These are phyloP conservation scores for Polyergus mexicanus DNA, from an alignment of 1,140 invertebrate species.

Conservation along the genomic window DNA sequence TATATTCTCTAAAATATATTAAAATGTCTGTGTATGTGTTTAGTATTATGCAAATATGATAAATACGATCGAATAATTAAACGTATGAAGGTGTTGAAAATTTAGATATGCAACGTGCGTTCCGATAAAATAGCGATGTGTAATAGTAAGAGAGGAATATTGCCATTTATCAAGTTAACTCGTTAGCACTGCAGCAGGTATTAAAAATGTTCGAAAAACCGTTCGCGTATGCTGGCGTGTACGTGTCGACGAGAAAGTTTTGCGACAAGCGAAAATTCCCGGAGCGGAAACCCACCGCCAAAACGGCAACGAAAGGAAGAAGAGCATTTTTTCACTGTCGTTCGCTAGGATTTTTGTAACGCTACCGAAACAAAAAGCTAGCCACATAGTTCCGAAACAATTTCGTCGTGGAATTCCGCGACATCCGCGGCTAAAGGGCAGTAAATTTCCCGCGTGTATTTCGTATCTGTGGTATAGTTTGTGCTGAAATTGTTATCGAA, in stretches of 20 bases:
- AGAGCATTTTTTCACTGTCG: conserved; percentile 67
- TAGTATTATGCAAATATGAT: conserved; percentile 49
- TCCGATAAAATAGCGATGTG: conserved; percentile 55
- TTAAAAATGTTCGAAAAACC: conserved; percentile 61
- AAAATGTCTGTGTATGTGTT: conserved; percentile 7
- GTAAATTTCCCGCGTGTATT: conserved; percentile 69
- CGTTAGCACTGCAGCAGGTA: conserved; percentile 47
- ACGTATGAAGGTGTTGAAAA: conserved; percentile 46
- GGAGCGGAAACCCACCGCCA: conserved; percentile 18
- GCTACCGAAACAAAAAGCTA: conserved; percentile 64
- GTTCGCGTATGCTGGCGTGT: conserved; percentile 1
- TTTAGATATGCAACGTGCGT: conserved; percentile 32
- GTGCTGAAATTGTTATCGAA: conserved; percentile 34
- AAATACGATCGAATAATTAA: conserved; percentile 57
- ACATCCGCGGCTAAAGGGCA: conserved; percentile 66
- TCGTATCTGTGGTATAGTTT: conserved; percentile 53
- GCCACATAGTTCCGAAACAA: conserved; percentile 76
- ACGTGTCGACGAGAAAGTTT: conserved; percentile 42
- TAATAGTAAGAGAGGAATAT: conserved; percentile 48
- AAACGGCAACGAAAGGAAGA: conserved; percentile 62
- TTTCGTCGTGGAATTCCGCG: conserved; percentile 71
- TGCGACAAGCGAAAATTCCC: conserved; percentile 44
- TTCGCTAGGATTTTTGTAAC: conserved; percentile 62
- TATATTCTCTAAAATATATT: background rate
- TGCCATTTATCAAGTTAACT: conserved; percentile 62